Evolutionary conservation across 2,113 vertebrate genomes (phyloP).

Genomic region (Centropristis striata): DNA sequence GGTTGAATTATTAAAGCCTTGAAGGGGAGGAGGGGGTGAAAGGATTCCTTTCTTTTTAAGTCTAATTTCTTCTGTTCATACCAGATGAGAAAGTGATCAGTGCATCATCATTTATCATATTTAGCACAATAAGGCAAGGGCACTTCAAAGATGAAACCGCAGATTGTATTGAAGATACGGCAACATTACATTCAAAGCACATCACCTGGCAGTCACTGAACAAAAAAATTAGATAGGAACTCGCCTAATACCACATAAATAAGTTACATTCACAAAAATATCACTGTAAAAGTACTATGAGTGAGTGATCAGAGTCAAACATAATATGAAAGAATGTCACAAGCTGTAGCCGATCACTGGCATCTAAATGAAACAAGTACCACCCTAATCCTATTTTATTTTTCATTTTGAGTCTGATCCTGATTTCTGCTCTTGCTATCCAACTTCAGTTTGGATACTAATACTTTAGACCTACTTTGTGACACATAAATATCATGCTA

Average conservation of each 20-base stretch:
- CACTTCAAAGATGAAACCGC: constrained; percentile 72
- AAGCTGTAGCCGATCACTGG: constrained; percentile 67
- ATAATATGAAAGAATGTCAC: constrained; percentile 61
- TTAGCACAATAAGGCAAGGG: constrained; percentile 64
- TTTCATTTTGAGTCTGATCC: constrained; percentile 39
- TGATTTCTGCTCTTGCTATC: constrained; percentile 50
- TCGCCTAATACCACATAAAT: constrained; percentile 81
- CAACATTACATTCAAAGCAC: constrained; percentile 84
- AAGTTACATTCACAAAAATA: constrained; percentile 84
- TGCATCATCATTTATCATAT: constrained; percentile 38
- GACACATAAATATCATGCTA: constrained; percentile 84
- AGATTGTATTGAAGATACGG: constrained; percentile 84
- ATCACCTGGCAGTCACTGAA: constrained; percentile 81
- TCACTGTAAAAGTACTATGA: constrained; percentile 76
- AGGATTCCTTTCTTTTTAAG: constrained; percentile 44
- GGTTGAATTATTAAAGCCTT: constrained; percentile 78
- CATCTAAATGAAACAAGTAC: constrained; percentile 64
- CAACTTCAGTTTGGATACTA: constrained; percentile 56
- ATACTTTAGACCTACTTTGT: constrained; percentile 68
- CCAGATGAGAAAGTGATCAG: constrained; percentile 23
- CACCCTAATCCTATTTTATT: constrained; percentile 68
- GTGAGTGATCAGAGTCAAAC: constrained; percentile 69
- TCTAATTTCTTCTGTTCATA: constrained; percentile 38
- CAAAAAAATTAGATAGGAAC: constrained; percentile 66
- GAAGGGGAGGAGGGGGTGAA: constrained; percentile 46